Conservation (phyloP, 2,888 invertebrate species). For the Tenodera sinensis region DNA sequence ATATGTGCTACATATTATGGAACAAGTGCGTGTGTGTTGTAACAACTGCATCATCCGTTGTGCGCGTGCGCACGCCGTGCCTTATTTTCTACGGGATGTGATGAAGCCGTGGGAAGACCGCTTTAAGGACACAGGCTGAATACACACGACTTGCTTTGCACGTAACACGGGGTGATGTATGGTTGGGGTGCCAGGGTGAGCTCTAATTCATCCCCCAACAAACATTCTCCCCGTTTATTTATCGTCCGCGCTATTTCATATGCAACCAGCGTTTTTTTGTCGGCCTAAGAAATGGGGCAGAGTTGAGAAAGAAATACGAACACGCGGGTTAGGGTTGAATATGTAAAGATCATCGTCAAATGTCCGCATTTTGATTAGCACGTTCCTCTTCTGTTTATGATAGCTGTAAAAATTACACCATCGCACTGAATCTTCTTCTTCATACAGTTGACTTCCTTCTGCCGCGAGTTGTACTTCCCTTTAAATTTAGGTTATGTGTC, state of each 20-base stretch:
- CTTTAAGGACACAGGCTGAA: not conserved
- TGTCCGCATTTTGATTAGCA: not conserved
- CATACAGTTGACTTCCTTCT: not conserved
- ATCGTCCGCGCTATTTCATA: conserved; percentile 13
- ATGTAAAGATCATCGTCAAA: not conserved
- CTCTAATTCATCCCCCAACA: not conserved
- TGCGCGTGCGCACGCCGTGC: not conserved
- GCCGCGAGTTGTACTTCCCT: no score
- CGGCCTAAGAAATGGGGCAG: not conserved
- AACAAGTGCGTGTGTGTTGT: no score
- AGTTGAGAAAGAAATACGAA: not conserved
- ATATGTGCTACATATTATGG: no score
- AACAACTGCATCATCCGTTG: no score
- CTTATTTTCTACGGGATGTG: no score
- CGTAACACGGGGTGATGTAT: not conserved
- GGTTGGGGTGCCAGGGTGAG: not conserved
- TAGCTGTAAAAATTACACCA: not conserved
- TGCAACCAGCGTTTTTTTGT: not conserved
- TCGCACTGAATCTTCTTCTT: not conserved
- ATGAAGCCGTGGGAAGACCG: not conserved
- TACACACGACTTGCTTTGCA: not conserved
- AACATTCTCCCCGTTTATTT: not conserved
- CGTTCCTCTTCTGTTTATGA: not conserved
- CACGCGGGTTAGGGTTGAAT: not conserved
- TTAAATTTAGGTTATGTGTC: no score